A percentile compares a stretch with the other conserved stretches of the same genome.
Evolutionary conservation across 2,888 invertebrate genomes (phyloP).

Genomic region (Scaptomyza reducta): DNA sequence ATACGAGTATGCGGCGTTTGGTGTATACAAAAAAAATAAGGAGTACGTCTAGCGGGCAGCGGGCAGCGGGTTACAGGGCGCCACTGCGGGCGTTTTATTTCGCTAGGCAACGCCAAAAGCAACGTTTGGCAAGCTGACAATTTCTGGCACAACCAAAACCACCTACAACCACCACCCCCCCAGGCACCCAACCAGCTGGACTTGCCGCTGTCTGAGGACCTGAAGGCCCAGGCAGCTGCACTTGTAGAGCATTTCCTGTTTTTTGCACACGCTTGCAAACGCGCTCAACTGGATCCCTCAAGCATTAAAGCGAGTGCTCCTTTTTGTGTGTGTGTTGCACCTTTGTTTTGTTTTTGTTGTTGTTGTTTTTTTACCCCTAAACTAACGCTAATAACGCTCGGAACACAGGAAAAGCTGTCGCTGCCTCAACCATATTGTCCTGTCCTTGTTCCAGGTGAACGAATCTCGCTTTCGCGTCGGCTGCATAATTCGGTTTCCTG

Average conservation of each 20-base stretch:
- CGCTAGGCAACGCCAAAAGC: constrained; percentile 71
- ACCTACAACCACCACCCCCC: constrained; percentile 5
- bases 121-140: constrained; percentile 66
- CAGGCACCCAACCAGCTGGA: constrained; percentile 32
- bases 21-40: not conserved
- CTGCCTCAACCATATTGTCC: constrained; percentile 73
- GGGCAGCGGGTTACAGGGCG: constrained; percentile 14
- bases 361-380: constrained; percentile 38
- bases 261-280: constrained; percentile 73
- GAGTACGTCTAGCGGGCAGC: not conserved
- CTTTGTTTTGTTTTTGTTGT: constrained; percentile 47
- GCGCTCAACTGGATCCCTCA: constrained; percentile 75
- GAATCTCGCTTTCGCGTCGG: constrained; percentile 56
- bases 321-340: constrained; percentile 46
- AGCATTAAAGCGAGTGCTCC: constrained; percentile 21
- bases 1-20: constrained; percentile 40
- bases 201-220: constrained; percentile 11
- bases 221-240: constrained; percentile 60
- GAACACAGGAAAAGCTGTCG: constrained; percentile 67
- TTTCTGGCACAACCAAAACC: constrained; percentile 13
- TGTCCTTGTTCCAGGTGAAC: constrained; percentile 73
- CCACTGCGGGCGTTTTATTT: constrained; percentile 51
- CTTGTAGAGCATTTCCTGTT: constrained; percentile 76
- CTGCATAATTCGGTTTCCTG: constrained; percentile 70
- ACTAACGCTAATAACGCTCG: constrained; percentile 65